Conservation (phyloP, 2,888 invertebrate species). For the Lasiommata megera region DNA sequence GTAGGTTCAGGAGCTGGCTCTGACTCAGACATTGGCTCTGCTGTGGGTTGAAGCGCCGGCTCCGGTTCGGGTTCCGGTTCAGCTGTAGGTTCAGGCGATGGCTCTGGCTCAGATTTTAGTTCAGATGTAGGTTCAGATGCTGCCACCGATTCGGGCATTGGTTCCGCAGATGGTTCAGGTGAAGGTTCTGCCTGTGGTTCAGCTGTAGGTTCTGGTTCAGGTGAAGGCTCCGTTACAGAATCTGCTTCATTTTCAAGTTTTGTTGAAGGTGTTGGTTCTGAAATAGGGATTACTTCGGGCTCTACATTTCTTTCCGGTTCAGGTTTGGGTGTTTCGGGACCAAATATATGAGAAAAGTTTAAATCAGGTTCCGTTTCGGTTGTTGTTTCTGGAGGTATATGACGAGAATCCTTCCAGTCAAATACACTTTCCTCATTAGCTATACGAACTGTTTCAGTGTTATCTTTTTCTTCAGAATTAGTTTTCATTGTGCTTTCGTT, state of each 20-base stretch:
- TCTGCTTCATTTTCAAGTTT: slow-evolving; percentile 36
- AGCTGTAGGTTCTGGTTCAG: slow-evolving; percentile 31
- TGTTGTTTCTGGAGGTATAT: slow-evolving; percentile 38
- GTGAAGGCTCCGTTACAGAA: slow-evolving; percentile 31
- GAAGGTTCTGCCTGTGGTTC: slow-evolving; percentile 44
- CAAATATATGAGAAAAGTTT: slow-evolving; percentile 34
- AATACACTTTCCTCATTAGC: slow-evolving; percentile 42
- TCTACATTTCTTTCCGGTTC: slow-evolving; percentile 31
- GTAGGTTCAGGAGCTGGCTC: slow-evolving; percentile 35
- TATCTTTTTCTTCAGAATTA: slow-evolving; percentile 45
- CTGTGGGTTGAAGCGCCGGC: slow-evolving; percentile 37
- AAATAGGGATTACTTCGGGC: slow-evolving; percentile 40
- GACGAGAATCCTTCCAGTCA: slow-evolving; percentile 60
- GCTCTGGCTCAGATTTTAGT: slow-evolving; percentile 33
- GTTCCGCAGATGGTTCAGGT: slow-evolving; percentile 46
- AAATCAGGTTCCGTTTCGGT: slow-evolving; percentile 34
- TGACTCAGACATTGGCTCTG: slow-evolving; percentile 45
- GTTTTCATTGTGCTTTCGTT: slow-evolving; percentile 47
- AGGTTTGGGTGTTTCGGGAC: slow-evolving; percentile 33
- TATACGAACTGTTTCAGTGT: slow-evolving; percentile 40
- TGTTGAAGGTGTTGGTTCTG: slow-evolving; percentile 30
- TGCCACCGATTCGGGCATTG: slow-evolving; percentile 30
- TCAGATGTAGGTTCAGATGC: slow-evolving; percentile 33
- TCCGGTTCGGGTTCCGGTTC: slow-evolving; percentile 30
- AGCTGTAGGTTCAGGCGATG: slow-evolving; percentile 41